Base-by-base conservation (phyloP, 2,888 invertebrate species). In the Chrysomela aeneicollis region DNA sequence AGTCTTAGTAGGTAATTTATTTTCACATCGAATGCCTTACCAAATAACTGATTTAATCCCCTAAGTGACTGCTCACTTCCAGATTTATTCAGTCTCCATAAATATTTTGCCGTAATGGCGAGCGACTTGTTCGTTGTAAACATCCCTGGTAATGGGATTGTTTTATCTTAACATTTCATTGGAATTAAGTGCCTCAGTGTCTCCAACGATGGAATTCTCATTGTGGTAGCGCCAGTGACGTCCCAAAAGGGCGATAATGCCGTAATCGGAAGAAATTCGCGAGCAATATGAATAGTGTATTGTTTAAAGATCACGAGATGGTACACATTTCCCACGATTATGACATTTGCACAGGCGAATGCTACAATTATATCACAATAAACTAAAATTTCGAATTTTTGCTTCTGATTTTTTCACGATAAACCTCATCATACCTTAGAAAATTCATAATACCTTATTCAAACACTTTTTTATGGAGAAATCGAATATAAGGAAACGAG, bases 81-180 rank as follows among this genome's bases (percentile, higher is more conserved):
- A 71, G 74, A 76, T 76, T 76, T 75, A 75, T 74, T 75, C 71
- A 67, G 72, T 73, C 74, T 72, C 73, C 75, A 77, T 77, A 77
- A 77, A 77, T 76, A 76, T 76, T 75, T 72, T 62, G 66, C 66
- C 64, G 73, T 66, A 67, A 68, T 68, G 69, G 68, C 68, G 67
- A 68, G 68, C 64, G 70, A 64, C 62, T 67, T 66, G 68, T 68
- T 66, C 73, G 74, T 68, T 76, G 77, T 76, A 76, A 76, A 76
- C 77, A 76, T 76, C 71, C 69, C 67, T 67, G 73, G 77, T 79
- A 82, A 81, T 82, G 79, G 80, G 81, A 82, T 82, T 82, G 82
- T 81, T 81, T 82, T 82, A 81, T 81, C 80, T 80, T 77, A 66
- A 77, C 78, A 76, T 79, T 72, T 81, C 81, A 82, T 81, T 79